Conservation (phyloP, 2,797 vertebrate species). For the Acipenser ruthenus region DNA sequence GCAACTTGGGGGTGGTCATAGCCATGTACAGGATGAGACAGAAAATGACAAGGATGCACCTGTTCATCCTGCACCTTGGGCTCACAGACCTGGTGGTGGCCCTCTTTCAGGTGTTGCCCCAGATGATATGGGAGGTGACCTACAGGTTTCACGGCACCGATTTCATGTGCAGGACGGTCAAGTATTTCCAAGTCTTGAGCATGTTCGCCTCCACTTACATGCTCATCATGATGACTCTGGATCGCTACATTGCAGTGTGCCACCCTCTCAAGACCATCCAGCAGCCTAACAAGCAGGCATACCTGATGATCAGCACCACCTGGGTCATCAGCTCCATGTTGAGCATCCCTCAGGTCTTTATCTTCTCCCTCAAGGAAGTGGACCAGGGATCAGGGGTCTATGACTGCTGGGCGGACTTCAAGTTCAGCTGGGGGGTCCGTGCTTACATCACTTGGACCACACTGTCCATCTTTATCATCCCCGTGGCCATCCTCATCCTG, state of each 20-base stretch:
- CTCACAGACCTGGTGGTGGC: conserved; percentile 83
- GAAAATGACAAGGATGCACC: conserved; percentile 78
- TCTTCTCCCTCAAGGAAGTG: conserved; percentile 74
- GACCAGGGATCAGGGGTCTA: conserved; percentile 44
- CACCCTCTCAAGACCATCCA: conserved; percentile 81
- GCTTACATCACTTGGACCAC: conserved; percentile 87
- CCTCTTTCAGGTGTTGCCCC: conserved; percentile 87
- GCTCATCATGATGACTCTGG: conserved; percentile 89
- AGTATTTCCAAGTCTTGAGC: conserved; percentile 92
- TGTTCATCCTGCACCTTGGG: conserved; percentile 84
- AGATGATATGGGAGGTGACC: conserved; percentile 91
- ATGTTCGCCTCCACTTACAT: conserved; percentile 97
- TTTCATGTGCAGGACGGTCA: conserved; percentile 74
- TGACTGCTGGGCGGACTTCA: conserved; percentile 80
- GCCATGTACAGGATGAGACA: conserved; percentile 68
- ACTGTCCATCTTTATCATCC: conserved; percentile 74
- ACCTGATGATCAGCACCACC: conserved; percentile 65
- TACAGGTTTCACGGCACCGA: conserved; percentile 84
- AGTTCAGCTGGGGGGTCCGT: conserved; percentile 74
- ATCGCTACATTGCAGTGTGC: conserved; percentile 90
- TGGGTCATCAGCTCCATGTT: conserved; percentile 78
- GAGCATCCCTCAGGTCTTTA: conserved; percentile 86
- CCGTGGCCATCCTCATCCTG: conserved; percentile 72
- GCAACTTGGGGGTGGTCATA: conserved; percentile 76
- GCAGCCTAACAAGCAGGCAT: conserved; percentile 67